phyloP scores from a whole-genome alignment of 2,113 vertebrate species.

The Condylura cristata region DNA sequence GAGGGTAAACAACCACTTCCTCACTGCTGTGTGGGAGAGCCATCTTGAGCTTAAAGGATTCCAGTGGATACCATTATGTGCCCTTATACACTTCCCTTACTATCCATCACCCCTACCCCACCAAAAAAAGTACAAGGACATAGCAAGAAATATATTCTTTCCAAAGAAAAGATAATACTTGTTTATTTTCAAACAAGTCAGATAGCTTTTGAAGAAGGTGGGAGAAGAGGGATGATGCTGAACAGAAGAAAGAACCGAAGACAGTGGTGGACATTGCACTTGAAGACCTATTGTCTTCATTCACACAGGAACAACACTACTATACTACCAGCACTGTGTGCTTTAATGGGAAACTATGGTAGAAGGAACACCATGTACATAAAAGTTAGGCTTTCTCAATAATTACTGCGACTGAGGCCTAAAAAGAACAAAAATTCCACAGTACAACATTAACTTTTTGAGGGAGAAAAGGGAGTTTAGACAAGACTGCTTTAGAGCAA shows the following conservation, averaged over 20 bases:
- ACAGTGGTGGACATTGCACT: background rate
- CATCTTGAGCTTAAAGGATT: background rate
- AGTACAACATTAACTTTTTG: background rate
- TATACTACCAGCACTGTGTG: background rate
- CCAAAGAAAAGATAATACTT: background rate
- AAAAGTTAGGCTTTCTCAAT: background rate
- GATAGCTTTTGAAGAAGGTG: background rate
- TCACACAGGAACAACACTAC: background rate
- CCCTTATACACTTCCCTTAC: background rate
- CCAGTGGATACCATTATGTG: background rate
- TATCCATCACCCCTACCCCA: background rate
- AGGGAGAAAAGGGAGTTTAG: background rate
- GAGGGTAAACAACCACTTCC: background rate
- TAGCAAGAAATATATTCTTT: background rate
- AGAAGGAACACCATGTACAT: background rate
- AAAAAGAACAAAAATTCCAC: background rate
- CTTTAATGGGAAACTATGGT: background rate
- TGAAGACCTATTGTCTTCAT: background rate
- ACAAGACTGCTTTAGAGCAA: background rate
- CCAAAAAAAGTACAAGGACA: background rate
- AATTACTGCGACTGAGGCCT: background rate
- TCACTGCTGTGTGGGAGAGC: background rate
- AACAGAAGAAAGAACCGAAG: background rate
- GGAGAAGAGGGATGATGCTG: background rate
- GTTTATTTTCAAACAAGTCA: background rate